Evolutionary conservation across 2,888 invertebrate genomes (phyloP).

Genomic region (Malthinus flaveolus): DNA sequence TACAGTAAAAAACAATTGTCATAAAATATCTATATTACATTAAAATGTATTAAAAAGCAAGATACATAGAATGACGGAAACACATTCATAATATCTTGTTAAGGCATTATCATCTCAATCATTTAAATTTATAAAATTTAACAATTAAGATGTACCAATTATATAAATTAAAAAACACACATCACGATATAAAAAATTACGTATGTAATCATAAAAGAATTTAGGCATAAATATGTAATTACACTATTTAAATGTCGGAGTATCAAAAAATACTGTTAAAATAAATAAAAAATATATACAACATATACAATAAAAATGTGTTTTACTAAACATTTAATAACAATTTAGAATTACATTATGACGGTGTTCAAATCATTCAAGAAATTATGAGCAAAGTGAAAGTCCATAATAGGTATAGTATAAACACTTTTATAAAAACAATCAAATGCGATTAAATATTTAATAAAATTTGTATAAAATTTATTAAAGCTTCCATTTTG

Average conservation of each 20-base stretch:
- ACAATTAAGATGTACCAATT: constrained; percentile 24
- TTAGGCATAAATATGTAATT: constrained; percentile 5
- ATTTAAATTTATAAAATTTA: constrained; percentile 22
- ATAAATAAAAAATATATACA: constrained; percentile 4
- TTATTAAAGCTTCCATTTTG: constrained; percentile 13
- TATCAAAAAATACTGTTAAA: not conserved
- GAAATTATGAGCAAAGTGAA: constrained; percentile 7
- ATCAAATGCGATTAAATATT: constrained; percentile 17
- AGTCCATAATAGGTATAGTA: too few relatives aligned
- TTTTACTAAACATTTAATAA: constrained; percentile 20
- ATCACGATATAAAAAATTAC: constrained; percentile 31
- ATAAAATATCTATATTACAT: constrained; percentile 41
- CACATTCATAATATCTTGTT: constrained; percentile 35
- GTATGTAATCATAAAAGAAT: constrained; percentile 13
- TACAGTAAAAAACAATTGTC: constrained; percentile 41
- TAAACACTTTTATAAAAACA: not conserved
- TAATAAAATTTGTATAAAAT: constrained; percentile 8
- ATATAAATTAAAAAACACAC: constrained; percentile 27
- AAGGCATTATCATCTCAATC: constrained; percentile 32
- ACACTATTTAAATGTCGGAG: not conserved
- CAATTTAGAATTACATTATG: constrained; percentile 7
- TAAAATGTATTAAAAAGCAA: constrained; percentile 37
- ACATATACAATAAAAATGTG: constrained; percentile 2
- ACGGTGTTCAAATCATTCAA: constrained; percentile 3
- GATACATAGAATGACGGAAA: constrained; percentile 33